Conservation (phyloP, 2,113 vertebrate genomes). For the Panthera tigris region DNA sequence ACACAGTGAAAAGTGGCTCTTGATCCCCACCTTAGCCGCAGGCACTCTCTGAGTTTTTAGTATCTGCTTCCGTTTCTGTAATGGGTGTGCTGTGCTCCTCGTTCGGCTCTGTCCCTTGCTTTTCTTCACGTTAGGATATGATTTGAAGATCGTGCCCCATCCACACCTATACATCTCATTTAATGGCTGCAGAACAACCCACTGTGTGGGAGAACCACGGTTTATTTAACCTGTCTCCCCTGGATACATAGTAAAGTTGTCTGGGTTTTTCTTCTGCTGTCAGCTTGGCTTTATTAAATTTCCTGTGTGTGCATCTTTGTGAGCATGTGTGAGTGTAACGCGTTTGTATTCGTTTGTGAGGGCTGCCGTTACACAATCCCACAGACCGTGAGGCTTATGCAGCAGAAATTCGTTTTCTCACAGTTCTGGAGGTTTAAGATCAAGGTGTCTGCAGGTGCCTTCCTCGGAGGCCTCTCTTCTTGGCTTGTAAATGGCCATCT, state of each 20-base stretch:
- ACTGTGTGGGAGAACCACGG: neutral
- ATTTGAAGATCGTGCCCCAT: neutral
- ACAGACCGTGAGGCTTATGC: neutral
- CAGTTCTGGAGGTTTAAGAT: neutral
- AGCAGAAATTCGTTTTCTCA: neutral
- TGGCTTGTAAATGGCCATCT: neutral
- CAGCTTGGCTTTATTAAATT: neutral
- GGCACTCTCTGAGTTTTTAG: neutral
- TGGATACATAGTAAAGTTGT: neutral
- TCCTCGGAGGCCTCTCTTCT: neutral
- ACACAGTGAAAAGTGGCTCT: neutral
- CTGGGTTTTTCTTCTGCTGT: neutral
- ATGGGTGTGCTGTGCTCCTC: fast-evolving
- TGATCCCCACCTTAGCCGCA: neutral
- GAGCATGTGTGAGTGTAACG: neutral
- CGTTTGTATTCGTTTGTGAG: neutral
- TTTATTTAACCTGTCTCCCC: neutral
- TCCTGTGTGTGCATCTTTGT: neutral
- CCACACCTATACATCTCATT: neutral
- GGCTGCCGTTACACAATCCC: neutral
- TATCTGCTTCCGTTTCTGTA: fast-evolving
- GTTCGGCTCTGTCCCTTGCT: neutral
- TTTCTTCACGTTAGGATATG: neutral
- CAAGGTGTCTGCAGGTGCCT: neutral
- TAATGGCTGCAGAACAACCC: neutral